Evolutionary conservation across 2,797 vertebrate genomes (phyloP), one percentile per base, ranked within the genome.

Genomic region (Xiphorhynchus erythropygius): DNA sequence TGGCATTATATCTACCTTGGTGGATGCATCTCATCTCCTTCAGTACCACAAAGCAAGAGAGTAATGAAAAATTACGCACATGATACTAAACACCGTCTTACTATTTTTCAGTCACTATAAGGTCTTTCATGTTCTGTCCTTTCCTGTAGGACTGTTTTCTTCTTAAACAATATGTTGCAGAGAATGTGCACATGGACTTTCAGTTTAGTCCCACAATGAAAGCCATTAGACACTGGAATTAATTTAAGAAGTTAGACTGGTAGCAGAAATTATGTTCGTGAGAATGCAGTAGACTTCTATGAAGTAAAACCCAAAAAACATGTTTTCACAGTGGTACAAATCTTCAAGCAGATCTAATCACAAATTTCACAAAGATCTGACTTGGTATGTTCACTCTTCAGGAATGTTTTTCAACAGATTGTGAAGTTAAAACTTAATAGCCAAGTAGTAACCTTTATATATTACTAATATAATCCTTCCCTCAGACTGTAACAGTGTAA

Each of bases 1-100:
- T 18, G 42, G 37, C 52, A 57, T 39, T 1, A 0, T 30, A 55
- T 17, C 35, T 42, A 44, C 16, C 3, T 22, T 27, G 24, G 25
- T 56, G 18, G 33, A 41, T 84, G 19, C 24, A 42, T 47, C 57
- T 60, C 13, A 33, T 22, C 13, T 75, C 22, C 49, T 49, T 81
- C 44, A 50, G 63, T 42, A 63, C 21, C 37, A 73, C 23, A 57
- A 76, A 69, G 35, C 19, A 37, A 83, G 15, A 68, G 21, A 78
- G 21, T 42, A 65, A 65, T 30, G 18, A 65, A 84, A 79, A 82
- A 64, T 69, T 46, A 52, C 11, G 33, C 53, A 8, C 11, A 8
- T 73, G 11, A 62, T 22, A 24, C 16, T 82, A 68, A 87, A 56
- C 9, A 35, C 10, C 60, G 59, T 60, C 69, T 53, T 50, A 24